These are phyloP conservation scores for Brotula barbata DNA, from an alignment of 2,797 vertebrate species.

Conservation along the genomic window DNA sequence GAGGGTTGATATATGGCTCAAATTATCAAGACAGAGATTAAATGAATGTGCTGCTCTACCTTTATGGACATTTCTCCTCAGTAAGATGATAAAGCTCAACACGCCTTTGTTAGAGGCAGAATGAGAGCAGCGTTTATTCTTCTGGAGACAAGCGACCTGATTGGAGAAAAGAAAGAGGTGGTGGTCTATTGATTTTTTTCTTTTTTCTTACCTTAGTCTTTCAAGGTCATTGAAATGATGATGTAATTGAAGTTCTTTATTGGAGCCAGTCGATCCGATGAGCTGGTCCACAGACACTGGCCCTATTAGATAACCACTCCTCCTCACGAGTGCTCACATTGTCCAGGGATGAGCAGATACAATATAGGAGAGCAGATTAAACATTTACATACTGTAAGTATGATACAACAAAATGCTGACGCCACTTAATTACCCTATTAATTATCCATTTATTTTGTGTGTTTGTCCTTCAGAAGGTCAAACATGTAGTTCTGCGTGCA, in stretches of 20 bases:
- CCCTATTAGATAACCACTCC: conserved; percentile 32
- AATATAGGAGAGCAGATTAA: conserved; percentile 38
- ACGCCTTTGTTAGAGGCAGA: conserved; percentile 52
- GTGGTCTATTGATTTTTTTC: conserved; percentile 56
- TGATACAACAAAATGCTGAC: conserved; percentile 53
- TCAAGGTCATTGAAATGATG: conserved; percentile 72
- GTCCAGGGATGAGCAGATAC: conserved; percentile 25
- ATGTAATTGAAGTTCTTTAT: conserved; percentile 67
- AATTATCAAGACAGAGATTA: conserved; percentile 60
- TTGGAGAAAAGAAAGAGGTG: conserved; percentile 23
- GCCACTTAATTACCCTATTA: conserved; percentile 28
- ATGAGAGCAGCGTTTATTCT: conserved; percentile 33
- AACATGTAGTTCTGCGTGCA: conserved; percentile 40
- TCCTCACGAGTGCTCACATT: conserved; percentile 21
- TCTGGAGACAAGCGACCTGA: conserved; percentile 30
- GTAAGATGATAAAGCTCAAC: conserved; percentile 48
- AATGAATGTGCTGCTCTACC: conserved; percentile 51
- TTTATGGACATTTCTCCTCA: conserved; percentile 56
- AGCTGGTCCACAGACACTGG: conserved; percentile 27
- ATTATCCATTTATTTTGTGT: conserved; percentile 28
- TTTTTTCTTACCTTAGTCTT: conserved; percentile 48
- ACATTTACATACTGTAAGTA: conserved; percentile 44
- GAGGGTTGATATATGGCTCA: conserved; percentile 52
- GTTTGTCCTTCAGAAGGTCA: conserved; percentile 56
- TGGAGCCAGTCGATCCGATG: conserved; percentile 40